These are phyloP conservation scores for Syrrhaptes paradoxus DNA, from an alignment of 2,113 vertebrate species.

Conservation along the genomic window DNA sequence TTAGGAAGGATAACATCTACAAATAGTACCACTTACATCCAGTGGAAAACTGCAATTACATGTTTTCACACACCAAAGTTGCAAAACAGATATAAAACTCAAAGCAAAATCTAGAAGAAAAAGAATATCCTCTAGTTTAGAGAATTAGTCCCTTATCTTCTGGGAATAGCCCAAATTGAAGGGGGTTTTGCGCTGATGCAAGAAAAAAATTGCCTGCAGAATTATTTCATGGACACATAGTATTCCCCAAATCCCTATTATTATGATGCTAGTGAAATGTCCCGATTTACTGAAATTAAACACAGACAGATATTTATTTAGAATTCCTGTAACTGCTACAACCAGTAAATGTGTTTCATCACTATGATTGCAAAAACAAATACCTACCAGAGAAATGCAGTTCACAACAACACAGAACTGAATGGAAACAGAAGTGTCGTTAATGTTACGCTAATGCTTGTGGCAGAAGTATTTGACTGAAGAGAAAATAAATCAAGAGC, in stretches of 20 bases:
- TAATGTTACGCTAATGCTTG: background rate
- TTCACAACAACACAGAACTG: constrained; percentile 37
- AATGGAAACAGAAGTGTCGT: constrained; percentile 24
- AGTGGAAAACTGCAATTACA: background rate
- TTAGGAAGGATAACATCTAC: background rate
- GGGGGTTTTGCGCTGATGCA: background rate
- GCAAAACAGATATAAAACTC: background rate
- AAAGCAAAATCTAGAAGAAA: background rate
- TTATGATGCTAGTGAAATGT: constrained; percentile 49
- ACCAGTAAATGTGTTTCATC: constrained; percentile 61
- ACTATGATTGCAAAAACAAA: constrained; percentile 63
- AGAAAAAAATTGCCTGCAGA: constrained; percentile 55
- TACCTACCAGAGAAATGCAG: constrained; percentile 43
- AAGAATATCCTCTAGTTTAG: background rate
- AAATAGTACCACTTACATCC: background rate
- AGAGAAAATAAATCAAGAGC: background rate
- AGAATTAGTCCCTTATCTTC: constrained; percentile 29
- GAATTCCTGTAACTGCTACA: constrained; percentile 62
- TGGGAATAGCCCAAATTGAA: constrained; percentile 21
- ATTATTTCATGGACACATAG: constrained; percentile 5
- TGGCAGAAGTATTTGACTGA: background rate
- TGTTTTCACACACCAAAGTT: background rate
- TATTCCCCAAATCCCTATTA: constrained; percentile 55
- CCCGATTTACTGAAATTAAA: constrained; percentile 60
- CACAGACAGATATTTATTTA: constrained; percentile 61